A percentile compares a stretch with the other conserved stretches of the same genome.
Evolutionary conservation across 2,113 vertebrate species (phyloP).

Genomic region (Ammodytes marinus): DNA sequence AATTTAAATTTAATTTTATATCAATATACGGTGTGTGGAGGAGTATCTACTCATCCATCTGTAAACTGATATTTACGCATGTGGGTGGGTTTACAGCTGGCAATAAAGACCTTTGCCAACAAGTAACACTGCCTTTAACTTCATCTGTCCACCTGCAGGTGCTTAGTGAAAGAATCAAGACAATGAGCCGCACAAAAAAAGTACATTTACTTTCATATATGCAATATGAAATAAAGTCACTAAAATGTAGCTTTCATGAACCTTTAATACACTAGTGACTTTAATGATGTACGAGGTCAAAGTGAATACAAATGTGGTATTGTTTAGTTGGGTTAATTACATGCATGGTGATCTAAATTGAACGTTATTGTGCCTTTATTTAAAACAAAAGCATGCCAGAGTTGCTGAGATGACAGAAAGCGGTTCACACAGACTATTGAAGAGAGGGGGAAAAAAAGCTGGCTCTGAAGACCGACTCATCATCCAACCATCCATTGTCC

Average conservation of each 20-base stretch:
- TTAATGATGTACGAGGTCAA: neutral
- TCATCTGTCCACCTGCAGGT: conserved; percentile 1
- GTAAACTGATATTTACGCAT: neutral
- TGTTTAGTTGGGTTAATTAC: neutral
- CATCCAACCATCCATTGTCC: conserved; percentile 46
- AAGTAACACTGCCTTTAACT: neutral
- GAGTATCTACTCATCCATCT: neutral
- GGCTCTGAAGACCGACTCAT: conserved; percentile 37
- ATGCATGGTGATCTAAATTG: neutral
- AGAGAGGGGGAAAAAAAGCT: conserved; percentile 8
- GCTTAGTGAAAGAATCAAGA: conserved; percentile 6
- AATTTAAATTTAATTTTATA: too few species aligned
- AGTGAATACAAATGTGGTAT: neutral
- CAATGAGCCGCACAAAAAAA: neutral
- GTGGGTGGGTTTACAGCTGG: neutral
- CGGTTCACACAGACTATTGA: conserved; percentile 23
- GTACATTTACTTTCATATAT: neutral
- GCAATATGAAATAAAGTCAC: neutral
- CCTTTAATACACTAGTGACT: neutral
- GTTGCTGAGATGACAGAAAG: conserved; percentile 16
- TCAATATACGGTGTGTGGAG: neutral
- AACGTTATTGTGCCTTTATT: conserved; percentile 20
- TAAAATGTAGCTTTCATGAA: neutral
- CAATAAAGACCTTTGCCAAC: neutral
- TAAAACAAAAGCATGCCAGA: conserved; percentile 20